Evolutionary conservation across 2,888 invertebrate species (phyloP).

Genomic region (Erynnis tages): DNA sequence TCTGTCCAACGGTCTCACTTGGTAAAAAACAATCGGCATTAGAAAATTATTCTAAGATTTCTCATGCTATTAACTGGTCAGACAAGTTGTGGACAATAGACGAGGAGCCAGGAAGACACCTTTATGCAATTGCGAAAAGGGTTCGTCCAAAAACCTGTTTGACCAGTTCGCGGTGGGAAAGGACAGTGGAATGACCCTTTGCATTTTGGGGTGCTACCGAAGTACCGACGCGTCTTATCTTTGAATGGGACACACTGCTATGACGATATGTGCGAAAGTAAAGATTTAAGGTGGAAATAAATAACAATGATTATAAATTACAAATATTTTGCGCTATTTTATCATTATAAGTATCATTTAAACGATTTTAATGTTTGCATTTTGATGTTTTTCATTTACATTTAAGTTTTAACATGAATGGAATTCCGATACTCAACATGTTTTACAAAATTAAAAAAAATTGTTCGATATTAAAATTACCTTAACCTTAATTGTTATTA

Average conservation of each 20-base stretch:
- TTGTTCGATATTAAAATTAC: no score
- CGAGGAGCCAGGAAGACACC: slow-evolving; percentile 50
- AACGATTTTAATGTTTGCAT: no score
- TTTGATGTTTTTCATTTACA: no score
- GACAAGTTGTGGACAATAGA: slow-evolving; percentile 74
- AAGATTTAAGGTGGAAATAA: no score
- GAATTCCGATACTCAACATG: no score
- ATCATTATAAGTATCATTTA: no score
- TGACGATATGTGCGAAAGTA: no score
- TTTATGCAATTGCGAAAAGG: slow-evolving; percentile 47
- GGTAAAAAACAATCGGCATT: slow-evolving; percentile 1
- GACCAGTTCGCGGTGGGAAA: slow-evolving; percentile 70
- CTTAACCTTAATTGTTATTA: no score
- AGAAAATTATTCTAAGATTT: slow-evolving; percentile 38
- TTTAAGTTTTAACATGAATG: no score
- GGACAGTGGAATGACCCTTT: slow-evolving; percentile 67
- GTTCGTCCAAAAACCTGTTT: slow-evolving; percentile 70
- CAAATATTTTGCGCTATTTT: no score
- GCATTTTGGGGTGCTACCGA: slow-evolving; percentile 43
- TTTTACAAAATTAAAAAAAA: no score
- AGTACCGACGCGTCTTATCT: neutral
- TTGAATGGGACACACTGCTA: slow-evolving; percentile 40
- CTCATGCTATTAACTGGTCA: slow-evolving; percentile 61
- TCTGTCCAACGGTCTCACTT: neutral
- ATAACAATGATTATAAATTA: neutral